Base-by-base conservation (phyloP, 2,888 invertebrate species). In the Drosophila maculinotata region DNA sequence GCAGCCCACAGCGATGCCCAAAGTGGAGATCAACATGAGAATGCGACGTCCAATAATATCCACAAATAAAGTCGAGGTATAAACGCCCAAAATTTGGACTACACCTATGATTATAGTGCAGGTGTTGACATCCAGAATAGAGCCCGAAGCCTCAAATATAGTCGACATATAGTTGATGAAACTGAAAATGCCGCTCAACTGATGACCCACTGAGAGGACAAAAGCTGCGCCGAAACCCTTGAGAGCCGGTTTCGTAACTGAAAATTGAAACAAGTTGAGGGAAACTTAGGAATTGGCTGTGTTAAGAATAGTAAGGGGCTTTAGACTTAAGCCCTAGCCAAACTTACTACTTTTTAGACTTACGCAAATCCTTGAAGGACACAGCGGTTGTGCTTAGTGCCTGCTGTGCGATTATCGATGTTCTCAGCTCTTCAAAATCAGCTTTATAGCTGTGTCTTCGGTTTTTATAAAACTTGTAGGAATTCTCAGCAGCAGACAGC, bases 151-250 rank as follows among this genome's bases (percentile, higher is more conserved):
- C 6, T 72, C 74, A 56, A 91, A 91, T 31, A 91, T 90, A 12
- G 79, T 70, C 10, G 91, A 87, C 76, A 91, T 89, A 49, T 91
- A 91, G 53, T 89, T 91, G 2, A 90, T 72, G 36, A 91, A 86
- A 7, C 89, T 87, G 39, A 89, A 91, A 8, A 78, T 66, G 2
- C 91, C 90, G 26, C 90, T 85, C 41, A 86, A 85, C 33, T 89
- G 89, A 58, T 89, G 89, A 0, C 89, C 76, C 25, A 79, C 12
- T 1, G 81, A 67, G 1, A 91, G 70, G 0, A 88, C 79, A 2
- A 71, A 1, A 0, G 89, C 82, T 0, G 77, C 80, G 0, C 69
- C 59, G 12, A 90, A 76, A 3, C 77, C 87, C 49, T 88, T 89
- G 0, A 87, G n/a, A 0, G 90, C 87, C 1, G 72, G 64, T 20